Base-by-base conservation (phyloP, 2,888 invertebrate genomes). In the Vesta saturnalis region DNA sequence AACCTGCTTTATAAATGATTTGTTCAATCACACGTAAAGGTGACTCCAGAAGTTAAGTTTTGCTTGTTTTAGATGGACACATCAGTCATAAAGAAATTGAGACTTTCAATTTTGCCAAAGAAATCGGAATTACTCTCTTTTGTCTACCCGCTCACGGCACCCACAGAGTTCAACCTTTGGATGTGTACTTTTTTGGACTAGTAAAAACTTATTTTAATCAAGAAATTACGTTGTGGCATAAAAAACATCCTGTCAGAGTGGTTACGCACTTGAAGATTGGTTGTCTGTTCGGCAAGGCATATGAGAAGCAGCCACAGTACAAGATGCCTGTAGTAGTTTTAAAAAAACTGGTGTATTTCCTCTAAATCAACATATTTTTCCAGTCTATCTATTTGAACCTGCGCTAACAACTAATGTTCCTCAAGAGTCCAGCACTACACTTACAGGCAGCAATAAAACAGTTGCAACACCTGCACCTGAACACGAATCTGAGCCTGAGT, bases 11-110 rank as follows among this genome's bases (percentile, higher is more conserved):
- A 23, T 23, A 43, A 43, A 43, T 43, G 43, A 14, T 12, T 43
- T 43, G 43, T 43, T 43, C 43, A 43, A 12, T 43, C 43, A 43
- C 43, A 43, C 43, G 43, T 43, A 43, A 43, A 43, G 43, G 43
- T 12, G 43, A 43, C 43, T 43, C 43, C 43, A 12, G 43, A n/a
- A 43, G 43, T 5, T 23, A 23, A 23, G 23, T 23, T 23, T 8
- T 23, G 4, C 23, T 23, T 23, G 8, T 23, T 43, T 43, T 43
- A 43, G 43, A 43, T 12, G 43, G 43, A 43, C 43, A 43, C n/a
- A 14, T 43, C 43, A 43, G 5, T 8, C 14, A 8, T 14, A 8
- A 3, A 30, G 30, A 10, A 30, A 30, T 30, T 30, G 30, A 30
- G 5, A 30, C 5, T 30, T 10, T 30, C 5, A 30, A 30, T 30